These are phyloP conservation scores for Mycalesis mineus DNA, from an alignment of 2,888 invertebrate genomes.

Conservation along the genomic window DNA sequence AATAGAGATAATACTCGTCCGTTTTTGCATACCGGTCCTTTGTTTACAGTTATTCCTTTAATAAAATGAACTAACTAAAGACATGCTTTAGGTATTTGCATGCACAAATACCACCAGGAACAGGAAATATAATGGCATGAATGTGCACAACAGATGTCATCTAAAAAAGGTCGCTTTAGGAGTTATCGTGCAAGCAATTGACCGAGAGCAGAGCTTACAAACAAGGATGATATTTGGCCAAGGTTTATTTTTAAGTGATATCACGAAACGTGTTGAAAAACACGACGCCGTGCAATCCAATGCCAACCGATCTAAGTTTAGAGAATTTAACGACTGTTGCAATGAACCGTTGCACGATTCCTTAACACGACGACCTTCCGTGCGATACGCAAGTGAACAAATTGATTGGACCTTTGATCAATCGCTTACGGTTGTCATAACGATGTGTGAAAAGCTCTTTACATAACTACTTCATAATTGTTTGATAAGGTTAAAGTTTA, in stretches of 20 bases:
- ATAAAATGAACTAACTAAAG: too few relatives aligned
- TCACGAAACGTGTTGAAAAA: conserved; percentile 35
- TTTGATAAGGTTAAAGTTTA: too few relatives aligned
- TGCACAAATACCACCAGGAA: neutral
- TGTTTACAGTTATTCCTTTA: too few relatives aligned
- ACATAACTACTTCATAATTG: too few relatives aligned
- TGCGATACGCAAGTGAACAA: neutral
- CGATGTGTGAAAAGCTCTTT: conserved; percentile 6
- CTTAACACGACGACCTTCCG: conserved; percentile 10
- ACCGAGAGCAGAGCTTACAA: conserved; percentile 8
- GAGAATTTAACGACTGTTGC: conserved; percentile 3
- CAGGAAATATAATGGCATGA: neutral
- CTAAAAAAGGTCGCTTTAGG: conserved; percentile 8
- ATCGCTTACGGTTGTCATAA: conserved; percentile 1
- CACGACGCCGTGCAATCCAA: conserved; percentile 25
- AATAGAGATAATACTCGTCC: too few relatives aligned
- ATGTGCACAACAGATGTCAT: conserved; percentile 1
- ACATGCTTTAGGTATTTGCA: too few relatives aligned
- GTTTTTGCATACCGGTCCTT: too few relatives aligned
- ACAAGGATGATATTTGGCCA: conserved; percentile 36
- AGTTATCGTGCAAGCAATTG: conserved; percentile 14
- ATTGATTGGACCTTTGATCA: conserved; percentile 11
- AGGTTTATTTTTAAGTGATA: conserved; percentile 42
- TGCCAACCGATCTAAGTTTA: neutral
- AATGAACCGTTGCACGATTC: conserved; percentile 2